Base-by-base conservation (phyloP, 2,113 vertebrate species). In the Pachycephala philippinensis region DNA sequence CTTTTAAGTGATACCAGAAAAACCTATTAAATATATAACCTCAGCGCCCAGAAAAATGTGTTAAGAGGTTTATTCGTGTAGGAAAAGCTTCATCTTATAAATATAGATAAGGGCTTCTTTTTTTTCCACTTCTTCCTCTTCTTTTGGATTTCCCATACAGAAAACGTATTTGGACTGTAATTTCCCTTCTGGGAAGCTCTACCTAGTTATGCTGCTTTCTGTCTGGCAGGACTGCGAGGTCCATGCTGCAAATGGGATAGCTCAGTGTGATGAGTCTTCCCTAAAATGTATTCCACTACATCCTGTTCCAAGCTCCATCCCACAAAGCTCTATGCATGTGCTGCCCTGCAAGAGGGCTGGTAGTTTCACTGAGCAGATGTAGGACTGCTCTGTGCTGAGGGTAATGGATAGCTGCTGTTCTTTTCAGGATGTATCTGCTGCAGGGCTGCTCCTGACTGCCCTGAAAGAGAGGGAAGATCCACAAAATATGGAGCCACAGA, bases 1-100 rank as follows among this genome's bases (percentile, higher is more conserved):
- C 93, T 97, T 97, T 92, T 65, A 95, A 88, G 92, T 93, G 47
- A 95, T 94, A 97, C 91, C 92, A 97, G 94, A 95, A 95, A 96
- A 97, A 97, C 70, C 93, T 96, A 97, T 97, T 96, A 97, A 97
- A 96, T 95, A 96, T 95, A 95, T 96, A 96, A 97, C 95, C 96
- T 94, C 93, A 53, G 93, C 1, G 21, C 91, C 95, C 95, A 93
- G 93, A 95, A 97, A 96, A 96, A 96, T 87, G 87, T 96, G 95
- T 94, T 91, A 97, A 97, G 94, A 96, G 92, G 90, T 96, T 95
- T 97, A 95, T 94, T 97, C 92, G 3, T 96, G 93, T 95, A 96
- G 72, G 93, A 90, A 97, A 97, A 93, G 81, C 89, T 97, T 80
- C 81, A 74, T 96, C 94, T 95, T 97, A 96, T 97, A 97, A 97